These are phyloP conservation scores for Philhelius pedissequus DNA, from an alignment of 2,888 invertebrate species.

Conservation along the genomic window DNA sequence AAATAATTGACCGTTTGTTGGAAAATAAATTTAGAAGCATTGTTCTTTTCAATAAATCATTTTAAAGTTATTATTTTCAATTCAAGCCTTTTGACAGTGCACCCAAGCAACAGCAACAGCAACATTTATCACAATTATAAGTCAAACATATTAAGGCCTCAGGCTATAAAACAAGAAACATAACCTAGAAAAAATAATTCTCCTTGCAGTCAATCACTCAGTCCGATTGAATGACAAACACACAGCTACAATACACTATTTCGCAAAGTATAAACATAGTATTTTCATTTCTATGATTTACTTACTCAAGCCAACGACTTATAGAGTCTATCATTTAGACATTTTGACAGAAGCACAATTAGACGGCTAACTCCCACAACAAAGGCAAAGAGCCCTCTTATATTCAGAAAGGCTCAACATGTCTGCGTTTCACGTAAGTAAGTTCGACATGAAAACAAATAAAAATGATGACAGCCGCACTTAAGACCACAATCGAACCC, in stretches of 20 bases:
- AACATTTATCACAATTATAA: conserved; percentile 17
- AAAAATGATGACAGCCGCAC: conserved; percentile 59
- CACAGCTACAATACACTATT: neutral
- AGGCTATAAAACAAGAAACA: neutral
- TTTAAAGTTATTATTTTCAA: neutral
- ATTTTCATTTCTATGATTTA: conserved; percentile 54
- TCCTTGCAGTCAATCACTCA: conserved; percentile 47
- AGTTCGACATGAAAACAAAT: conserved; percentile 25
- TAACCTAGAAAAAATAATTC: conserved; percentile 21
- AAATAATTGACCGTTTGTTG: neutral
- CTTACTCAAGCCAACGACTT: conserved; percentile 33
- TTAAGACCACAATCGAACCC: conserved; percentile 38
- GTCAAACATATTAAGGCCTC: neutral
- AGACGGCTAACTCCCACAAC: conserved; percentile 64
- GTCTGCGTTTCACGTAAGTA: neutral
- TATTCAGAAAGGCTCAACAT: conserved; percentile 7
- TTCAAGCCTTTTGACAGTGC: conserved; percentile 1
- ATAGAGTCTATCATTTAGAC: conserved; percentile 57
- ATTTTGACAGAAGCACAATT: conserved; percentile 68
- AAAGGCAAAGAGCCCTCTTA: conserved; percentile 40
- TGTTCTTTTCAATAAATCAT: neutral
- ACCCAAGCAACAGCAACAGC: neutral
- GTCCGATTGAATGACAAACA: conserved; percentile 56
- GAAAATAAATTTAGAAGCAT: neutral
- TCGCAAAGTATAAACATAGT: conserved; percentile 17